Evolutionary conservation across 2,113 vertebrate species (phyloP).

Genomic region (Percina caprodes): DNA sequence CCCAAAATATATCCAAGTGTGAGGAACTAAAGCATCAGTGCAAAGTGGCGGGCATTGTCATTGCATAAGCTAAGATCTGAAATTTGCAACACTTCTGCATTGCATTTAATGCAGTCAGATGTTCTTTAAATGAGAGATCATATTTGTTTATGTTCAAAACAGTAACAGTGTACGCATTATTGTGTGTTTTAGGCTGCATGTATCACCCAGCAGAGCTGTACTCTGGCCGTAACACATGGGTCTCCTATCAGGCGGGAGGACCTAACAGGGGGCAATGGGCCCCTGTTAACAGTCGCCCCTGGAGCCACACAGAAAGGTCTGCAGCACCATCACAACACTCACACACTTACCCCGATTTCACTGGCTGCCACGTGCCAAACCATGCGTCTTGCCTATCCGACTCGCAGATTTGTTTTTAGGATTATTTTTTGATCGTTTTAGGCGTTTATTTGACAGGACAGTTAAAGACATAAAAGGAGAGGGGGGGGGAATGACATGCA

Average conservation of each 20-base stretch:
- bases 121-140: not conserved
- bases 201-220: constrained; percentile 92
- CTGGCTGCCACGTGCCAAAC: too few relatives aligned
- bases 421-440: too few relatives aligned
- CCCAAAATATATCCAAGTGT: not conserved
- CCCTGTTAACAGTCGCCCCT: constrained; percentile 84
- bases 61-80: not conserved
- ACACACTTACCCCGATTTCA: not conserved
- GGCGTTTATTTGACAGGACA: too few relatives aligned
- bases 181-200: constrained; percentile 89
- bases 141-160: not conserved
- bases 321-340: constrained; percentile 12
- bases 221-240: constrained; percentile 90
- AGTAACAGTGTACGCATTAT: not conserved
- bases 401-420: too few relatives aligned
- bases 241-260: constrained; percentile 88
- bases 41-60: not conserved
- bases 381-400: too few relatives aligned
- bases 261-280: constrained; percentile 89
- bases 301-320: constrained; percentile 88
- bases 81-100: not conserved
- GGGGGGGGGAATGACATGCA: too few relatives aligned
- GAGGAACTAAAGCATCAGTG: not conserved
- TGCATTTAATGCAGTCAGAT: not conserved
- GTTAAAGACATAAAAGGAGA: too few relatives aligned